These are phyloP conservation scores for Melopsittacus undulatus DNA, from an alignment of 2,797 vertebrate genomes.

Conservation along the genomic window DNA sequence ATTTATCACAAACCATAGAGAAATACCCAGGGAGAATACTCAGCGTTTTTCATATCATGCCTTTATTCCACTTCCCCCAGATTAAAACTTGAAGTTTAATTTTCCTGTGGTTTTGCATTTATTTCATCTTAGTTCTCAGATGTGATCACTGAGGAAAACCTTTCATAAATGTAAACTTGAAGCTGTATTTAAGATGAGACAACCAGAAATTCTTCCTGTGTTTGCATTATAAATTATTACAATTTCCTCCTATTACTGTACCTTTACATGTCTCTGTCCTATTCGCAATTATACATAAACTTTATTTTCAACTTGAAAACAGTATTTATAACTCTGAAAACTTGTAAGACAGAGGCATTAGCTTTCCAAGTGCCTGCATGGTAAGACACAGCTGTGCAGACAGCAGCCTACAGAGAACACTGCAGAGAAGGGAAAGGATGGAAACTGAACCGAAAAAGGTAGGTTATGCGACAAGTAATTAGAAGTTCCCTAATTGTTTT, in stretches of 20 bases:
- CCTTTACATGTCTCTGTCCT: background rate
- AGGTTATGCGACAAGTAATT: background rate
- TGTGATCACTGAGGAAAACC: background rate
- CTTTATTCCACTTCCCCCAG: background rate
- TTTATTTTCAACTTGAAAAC: background rate
- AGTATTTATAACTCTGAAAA: background rate
- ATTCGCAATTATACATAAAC: background rate
- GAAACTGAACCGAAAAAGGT: background rate
- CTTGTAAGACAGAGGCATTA: background rate
- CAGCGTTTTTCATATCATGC: background rate
- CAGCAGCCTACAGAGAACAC: background rate
- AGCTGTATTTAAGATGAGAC: background rate
- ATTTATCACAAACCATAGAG: background rate
- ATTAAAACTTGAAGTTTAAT: background rate
- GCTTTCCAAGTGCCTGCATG: background rate
- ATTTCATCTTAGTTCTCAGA: background rate
- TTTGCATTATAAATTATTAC: background rate
- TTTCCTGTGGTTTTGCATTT: background rate
- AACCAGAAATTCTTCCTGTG: background rate
- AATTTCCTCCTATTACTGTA: background rate
- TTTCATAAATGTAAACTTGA: background rate
- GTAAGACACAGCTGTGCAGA: conserved; percentile 13
- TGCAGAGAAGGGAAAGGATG: background rate
- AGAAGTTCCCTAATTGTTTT: conserved; percentile 23
- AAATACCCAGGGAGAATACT: background rate